Conservation (phyloP, 1,140 invertebrate species). For the Plodia interpunctella region DNA sequence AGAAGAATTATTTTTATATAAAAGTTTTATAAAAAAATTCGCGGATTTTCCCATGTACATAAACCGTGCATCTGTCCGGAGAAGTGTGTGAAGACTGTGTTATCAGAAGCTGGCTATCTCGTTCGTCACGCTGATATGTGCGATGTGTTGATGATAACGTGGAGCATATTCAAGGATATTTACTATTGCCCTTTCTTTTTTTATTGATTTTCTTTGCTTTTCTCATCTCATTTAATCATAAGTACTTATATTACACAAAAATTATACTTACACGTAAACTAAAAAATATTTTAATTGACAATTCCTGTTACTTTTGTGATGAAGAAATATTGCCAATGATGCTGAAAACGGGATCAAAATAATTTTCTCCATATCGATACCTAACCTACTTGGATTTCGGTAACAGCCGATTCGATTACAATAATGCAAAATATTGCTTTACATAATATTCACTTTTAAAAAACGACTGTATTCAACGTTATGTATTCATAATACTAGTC, state of each 20-base stretch:
- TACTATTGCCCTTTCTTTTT: neutral
- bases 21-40: too few relatives aligned
- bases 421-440: neutral
- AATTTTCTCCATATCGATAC: neutral
- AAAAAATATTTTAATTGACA: too few relatives aligned
- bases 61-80: conserved; percentile 34
- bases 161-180: neutral
- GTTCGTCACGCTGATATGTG: conserved; percentile 67
- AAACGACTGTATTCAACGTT: neutral
- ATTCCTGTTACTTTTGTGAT: too few relatives aligned
- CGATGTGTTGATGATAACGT: conserved; percentile 52
- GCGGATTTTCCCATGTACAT: conserved; percentile 19
- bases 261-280: too few relatives aligned
- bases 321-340: neutral
- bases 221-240: too few relatives aligned
- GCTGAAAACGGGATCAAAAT: neutral
- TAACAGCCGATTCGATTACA: neutral
- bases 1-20: too few relatives aligned
- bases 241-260: too few relatives aligned
- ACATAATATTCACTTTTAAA: conserved; percentile 1
- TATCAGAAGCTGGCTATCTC: conserved; percentile 65
- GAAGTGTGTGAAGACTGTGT: conserved; percentile 51
- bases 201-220: neutral
- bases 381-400: neutral
- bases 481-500: too few relatives aligned